Percentiles rank a stretch among this genome's conserved stretches.
These are phyloP conservation scores for Lycocorax pyrrhopterus DNA, from an alignment of 2,113 vertebrate species.

Conservation along the genomic window DNA sequence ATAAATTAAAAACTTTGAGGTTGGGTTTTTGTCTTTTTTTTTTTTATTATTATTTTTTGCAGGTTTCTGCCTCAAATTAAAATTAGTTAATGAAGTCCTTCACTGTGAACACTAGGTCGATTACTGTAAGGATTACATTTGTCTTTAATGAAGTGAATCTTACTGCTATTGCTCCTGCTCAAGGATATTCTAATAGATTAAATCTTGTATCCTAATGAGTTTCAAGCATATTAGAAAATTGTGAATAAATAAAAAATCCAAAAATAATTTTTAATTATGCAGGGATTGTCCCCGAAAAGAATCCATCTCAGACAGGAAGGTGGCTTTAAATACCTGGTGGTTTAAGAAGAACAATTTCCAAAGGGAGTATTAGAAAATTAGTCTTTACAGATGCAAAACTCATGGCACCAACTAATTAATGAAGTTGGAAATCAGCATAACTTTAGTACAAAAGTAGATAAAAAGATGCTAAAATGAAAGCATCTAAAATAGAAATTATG, in stretches of 20 bases:
- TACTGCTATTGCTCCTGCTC: background rate
- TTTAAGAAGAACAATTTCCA: background rate
- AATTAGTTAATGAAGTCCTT: background rate
- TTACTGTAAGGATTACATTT: background rate
- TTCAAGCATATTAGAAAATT: background rate
- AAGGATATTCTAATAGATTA: constrained; percentile 11
- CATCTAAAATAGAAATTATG: background rate
- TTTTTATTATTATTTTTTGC: background rate
- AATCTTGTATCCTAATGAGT: background rate
- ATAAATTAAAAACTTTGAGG: background rate
- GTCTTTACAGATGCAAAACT: background rate
- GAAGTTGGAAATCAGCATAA: background rate
- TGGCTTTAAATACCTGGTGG: background rate
- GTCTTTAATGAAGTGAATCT: background rate
- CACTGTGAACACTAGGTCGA: background rate
- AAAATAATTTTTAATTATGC: constrained; percentile 17
- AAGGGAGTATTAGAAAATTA: background rate
- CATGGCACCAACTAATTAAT: constrained; percentile 1
- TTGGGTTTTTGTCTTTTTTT: background rate
- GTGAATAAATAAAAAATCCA: constrained; percentile 2
- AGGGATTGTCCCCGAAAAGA: background rate
- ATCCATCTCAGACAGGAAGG: background rate
- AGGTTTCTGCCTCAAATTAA: constrained; percentile 7
- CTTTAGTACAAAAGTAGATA: constrained; percentile 1
- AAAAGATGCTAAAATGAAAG: background rate